Base-by-base conservation (phyloP, 2,888 invertebrate genomes). In the Morpho achilles region DNA sequence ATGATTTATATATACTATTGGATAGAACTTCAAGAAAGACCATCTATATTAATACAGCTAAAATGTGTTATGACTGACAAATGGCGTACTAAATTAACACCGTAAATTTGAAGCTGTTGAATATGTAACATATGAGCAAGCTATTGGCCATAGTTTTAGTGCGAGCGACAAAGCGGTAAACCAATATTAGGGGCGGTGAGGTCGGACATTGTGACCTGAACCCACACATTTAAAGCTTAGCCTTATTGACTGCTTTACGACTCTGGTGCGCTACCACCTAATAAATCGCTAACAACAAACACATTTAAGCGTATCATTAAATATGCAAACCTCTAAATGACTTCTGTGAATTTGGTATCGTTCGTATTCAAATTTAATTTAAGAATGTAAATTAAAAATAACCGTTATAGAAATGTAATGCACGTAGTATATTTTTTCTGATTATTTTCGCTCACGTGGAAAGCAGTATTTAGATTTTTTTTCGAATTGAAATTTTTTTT, bases 231-330 rank as follows among this genome's bases (percentile, higher is more conserved):
- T 56, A 62, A 59, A 64, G 66, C 68, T 68, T 67, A 63, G 64
- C 62, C 60, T 67, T 66, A 69, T 69, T 66, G 67, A 66, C 62
- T 65, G 64, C 64, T 67, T 67, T 69, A 67, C 63, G 63, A 62
- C 59, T 62, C 60, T 61, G 63, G 65, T 61, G 51, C 60, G 53
- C 53, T 58, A 41, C 60, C 54, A 55, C 61, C 53, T 56, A 60
- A 64, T 66, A 66, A 65, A 60, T 60, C 50, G 43, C 52, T 54
- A 45, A 52, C 54, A 52, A 58, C 54, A 54, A 44, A 54, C 58
- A 48, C 32, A 51, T 47, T 52, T 43, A 54, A 43, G 23, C 45
- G 40, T 49, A 45, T 50, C 53, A 60, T 53, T 42, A 50, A 49
- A 40, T 42, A 43, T 50, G 40, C 43, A 50, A 56, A 48, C 45